These are phyloP conservation scores for Melinaea marsaeus DNA, from an alignment of 2,888 invertebrate genomes.

Conservation along the genomic window DNA sequence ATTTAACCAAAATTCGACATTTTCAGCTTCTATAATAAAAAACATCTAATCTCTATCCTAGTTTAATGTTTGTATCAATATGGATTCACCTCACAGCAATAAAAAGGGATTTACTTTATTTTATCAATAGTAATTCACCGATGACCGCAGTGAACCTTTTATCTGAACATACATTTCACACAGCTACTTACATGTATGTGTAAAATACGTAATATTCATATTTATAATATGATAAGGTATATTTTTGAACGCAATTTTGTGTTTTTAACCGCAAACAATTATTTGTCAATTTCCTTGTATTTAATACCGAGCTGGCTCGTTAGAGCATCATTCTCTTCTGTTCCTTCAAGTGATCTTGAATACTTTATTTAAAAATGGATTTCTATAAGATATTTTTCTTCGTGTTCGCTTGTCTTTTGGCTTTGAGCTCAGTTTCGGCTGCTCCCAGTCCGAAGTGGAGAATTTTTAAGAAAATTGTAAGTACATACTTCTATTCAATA, in stretches of 20 bases:
- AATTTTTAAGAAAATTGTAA: slow-evolving; percentile 52
- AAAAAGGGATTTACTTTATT: too few relatives aligned
- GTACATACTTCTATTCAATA: too few relatives aligned
- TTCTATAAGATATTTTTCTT: slow-evolving; percentile 44
- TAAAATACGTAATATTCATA: slow-evolving; percentile 6
- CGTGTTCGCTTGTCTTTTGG: slow-evolving; percentile 44
- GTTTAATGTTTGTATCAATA: too few relatives aligned
- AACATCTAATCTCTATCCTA: too few relatives aligned
- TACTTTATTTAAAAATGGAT: slow-evolving; percentile 40
- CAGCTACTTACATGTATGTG: too few relatives aligned
- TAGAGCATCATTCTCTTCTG: slow-evolving; percentile 13
- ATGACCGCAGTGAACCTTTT: slow-evolving; percentile 6
- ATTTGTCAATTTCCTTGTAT: slow-evolving; percentile 20
- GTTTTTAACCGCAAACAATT: slow-evolving; percentile 2
- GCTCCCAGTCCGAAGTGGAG: slow-evolving; percentile 50
- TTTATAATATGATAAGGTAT: not conserved
- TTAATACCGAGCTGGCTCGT: slow-evolving; percentile 14
- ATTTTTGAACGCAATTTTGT: not conserved
- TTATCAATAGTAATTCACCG: not conserved
- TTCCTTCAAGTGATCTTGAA: slow-evolving; percentile 2
- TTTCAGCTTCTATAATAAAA: too few relatives aligned
- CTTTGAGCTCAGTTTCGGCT: slow-evolving; percentile 38
- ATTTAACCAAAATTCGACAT: too few relatives aligned
- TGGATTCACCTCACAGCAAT: too few relatives aligned
- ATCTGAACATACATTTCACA: not conserved